A percentile compares a stretch with the other conserved stretches of the same genome.
These are phyloP conservation scores for Macrophya alboannulata DNA, from an alignment of 2,888 invertebrate species.

Conservation along the genomic window DNA sequence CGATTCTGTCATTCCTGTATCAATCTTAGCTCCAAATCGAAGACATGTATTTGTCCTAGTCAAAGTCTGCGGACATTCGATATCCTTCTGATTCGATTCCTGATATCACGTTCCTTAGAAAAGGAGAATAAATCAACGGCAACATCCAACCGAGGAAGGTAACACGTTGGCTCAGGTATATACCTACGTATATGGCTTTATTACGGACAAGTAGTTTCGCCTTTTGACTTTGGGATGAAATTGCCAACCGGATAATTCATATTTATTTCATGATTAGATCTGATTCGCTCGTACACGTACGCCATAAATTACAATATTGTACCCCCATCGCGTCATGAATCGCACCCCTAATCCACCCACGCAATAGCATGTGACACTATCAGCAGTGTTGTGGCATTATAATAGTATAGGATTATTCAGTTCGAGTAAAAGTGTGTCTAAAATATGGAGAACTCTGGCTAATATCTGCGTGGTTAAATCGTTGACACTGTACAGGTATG, in stretches of 20 bases:
- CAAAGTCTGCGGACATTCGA: constrained; percentile 16
- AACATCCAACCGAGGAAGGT: not conserved
- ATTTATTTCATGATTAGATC: not conserved
- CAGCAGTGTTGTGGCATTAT: not conserved
- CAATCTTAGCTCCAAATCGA: not conserved
- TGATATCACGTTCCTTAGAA: not conserved
- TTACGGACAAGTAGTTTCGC: not conserved
- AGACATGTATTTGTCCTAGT: constrained; percentile 36
- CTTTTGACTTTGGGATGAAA: not conserved
- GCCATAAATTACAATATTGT: not conserved
- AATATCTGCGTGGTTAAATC: not conserved
- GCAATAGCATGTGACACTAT: constrained; percentile 7
- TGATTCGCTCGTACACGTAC: not conserved
- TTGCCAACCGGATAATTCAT: not conserved
- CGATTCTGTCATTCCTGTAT: constrained; percentile 1
- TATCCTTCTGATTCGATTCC: constrained; percentile 27
- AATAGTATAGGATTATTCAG: not conserved
- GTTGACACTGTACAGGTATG: not conserved
- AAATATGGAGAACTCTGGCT: not conserved
- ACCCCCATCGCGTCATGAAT: not conserved
- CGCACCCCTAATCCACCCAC: not conserved
- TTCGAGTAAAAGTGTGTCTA: not conserved
- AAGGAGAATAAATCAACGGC: not conserved
- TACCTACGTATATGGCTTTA: not conserved
- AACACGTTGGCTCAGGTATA: too few species aligned